Conservation (phyloP, 2,113 vertebrate genomes). For the Gavialis gangeticus region DNA sequence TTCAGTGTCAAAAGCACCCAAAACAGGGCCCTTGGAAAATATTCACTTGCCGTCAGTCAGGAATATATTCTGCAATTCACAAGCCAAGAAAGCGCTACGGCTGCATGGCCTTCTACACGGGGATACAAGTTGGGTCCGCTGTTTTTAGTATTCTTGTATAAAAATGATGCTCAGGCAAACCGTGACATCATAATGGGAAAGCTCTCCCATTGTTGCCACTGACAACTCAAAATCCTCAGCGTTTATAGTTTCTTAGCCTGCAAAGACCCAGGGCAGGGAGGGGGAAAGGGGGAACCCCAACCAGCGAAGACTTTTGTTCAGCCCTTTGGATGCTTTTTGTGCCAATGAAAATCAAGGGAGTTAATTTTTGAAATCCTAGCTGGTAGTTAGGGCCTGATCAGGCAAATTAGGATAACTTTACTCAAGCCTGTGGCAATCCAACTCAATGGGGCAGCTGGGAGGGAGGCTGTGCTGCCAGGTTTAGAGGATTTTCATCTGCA, state of each 20-base stretch:
- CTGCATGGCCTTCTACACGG: background rate
- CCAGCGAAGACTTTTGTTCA: background rate
- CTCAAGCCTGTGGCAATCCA: background rate
- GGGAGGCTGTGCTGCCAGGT: background rate
- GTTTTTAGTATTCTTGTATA: background rate
- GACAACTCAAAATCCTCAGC: background rate
- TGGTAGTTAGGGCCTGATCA: background rate
- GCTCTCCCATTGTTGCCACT: background rate
- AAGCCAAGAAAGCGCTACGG: background rate
- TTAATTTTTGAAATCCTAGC: background rate
- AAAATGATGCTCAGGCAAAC: slow-evolving; percentile 16
- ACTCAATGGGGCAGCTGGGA: background rate
- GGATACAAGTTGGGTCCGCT: background rate
- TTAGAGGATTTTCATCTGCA: background rate
- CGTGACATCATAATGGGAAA: background rate
- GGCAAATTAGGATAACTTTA: background rate
- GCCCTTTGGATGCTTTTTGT: background rate
- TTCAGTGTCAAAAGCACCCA: background rate
- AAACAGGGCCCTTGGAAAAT: background rate
- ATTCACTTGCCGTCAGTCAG: background rate
- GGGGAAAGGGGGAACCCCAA: background rate
- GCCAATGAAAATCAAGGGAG: background rate
- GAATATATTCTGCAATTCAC: background rate
- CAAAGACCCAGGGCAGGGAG: background rate
- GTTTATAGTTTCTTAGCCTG: background rate